Base-by-base conservation (phyloP, 1,140 invertebrate genomes). In the Leptopilina clavipes region DNA sequence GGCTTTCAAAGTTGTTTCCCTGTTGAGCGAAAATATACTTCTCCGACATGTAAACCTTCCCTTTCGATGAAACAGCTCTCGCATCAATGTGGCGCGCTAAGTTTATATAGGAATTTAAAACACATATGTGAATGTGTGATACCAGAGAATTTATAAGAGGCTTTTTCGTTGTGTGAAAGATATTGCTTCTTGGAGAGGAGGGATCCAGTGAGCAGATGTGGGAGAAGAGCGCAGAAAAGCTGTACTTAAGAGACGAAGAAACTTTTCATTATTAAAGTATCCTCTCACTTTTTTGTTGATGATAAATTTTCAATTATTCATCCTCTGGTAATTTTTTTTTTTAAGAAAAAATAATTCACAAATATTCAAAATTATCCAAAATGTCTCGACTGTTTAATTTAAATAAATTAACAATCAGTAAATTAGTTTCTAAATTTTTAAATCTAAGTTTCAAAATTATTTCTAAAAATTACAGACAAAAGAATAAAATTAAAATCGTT, bases 21-120 rank as follows among this genome's bases (percentile, higher is more conserved):
- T 31, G 9, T 54, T 18, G 18, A 59, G 56, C 11, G 59, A 25
- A 19, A 65, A 65, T 65, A 10, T 65, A 22, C 19, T 25, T n/a
- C n/a, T n/a, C n/a, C 19, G 12, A n/a, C n/a, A n/a, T n/a, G n/a
- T n/a, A 25, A 22, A 65, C 59, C 59, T 65, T 65, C 59, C 59
- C 59, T 65, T 9, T 65, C 59, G 59, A 7, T 31, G 22, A 22
- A 65, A 22, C 12, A 14, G 19, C 18, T 9, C 22, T 12, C 10
- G 59, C 59, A n/a, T 12, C 19, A 7, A 18, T 22, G 3, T 7
- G 5, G 18, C 18, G 59, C 14, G 22, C 25, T 31, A 31, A 6
- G 14, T 5, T 31, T 65, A 8, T 7, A n/a, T 31, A n/a, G 19
- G 22, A 65, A 31, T 17, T 59, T 59, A 22, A 22, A 59, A 37